A percentile compares a stretch with the other conserved stretches of the same genome.
phyloP scores from a whole-genome alignment of 2,113 vertebrate genomes.

The Ascaphus truei region DNA sequence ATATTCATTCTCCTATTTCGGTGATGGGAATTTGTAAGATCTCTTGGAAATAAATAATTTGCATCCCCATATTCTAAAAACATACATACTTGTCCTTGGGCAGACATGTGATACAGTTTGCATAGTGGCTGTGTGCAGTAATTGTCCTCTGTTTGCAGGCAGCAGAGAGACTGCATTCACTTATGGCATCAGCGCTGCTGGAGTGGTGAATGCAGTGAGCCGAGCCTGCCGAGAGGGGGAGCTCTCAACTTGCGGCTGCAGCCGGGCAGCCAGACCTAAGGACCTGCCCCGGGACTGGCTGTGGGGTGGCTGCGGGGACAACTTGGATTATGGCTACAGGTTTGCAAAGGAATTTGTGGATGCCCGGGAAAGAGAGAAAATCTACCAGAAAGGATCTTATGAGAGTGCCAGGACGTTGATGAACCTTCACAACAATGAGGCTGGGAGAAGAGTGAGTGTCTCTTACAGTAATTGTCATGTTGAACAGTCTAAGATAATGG shows the following conservation, averaged over 20 bases:
- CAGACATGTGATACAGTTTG: neutral
- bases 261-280: constrained; percentile 84
- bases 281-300: constrained; percentile 96
- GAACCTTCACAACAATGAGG: constrained; percentile 97
- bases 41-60: no score
- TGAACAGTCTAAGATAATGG: no score
- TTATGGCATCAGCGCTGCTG: constrained; percentile 90
- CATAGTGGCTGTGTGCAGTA: neutral
- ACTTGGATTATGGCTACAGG: constrained; percentile 92
- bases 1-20: no score
- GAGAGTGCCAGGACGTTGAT: constrained; percentile 87
- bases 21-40: no score
- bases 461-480: fast-evolving
- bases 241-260: constrained; percentile 94
- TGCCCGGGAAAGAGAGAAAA: constrained; percentile 89
- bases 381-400: constrained; percentile 80
- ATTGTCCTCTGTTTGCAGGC: constrained; percentile 58
- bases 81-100: no score
- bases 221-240: constrained; percentile 93
- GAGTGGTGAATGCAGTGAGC: constrained; percentile 94
- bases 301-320: constrained; percentile 97
- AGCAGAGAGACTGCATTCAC: constrained; percentile 96
- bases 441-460: constrained; percentile 83
- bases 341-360: constrained; percentile 97
- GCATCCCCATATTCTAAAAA: no score